These are phyloP conservation scores for Clavelina lepadiformis DNA, from an alignment of 23 tunicate species.

Conservation along the genomic window DNA sequence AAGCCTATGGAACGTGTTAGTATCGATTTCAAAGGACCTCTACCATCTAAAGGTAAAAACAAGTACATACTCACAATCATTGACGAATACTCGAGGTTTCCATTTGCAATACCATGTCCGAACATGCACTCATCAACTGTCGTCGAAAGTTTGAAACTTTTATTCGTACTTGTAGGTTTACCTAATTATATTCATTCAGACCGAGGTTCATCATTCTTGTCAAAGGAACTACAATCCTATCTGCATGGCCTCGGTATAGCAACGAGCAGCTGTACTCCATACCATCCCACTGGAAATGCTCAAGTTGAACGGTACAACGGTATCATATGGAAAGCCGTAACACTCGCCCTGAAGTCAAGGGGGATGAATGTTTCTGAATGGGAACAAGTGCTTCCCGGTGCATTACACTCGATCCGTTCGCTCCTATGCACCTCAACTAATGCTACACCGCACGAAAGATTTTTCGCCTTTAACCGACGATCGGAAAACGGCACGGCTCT, in stretches of 20 bases:
- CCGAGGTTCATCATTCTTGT: conserved; percentile 1
- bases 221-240: too few relatives aligned
- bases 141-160: background rate
- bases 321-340: conserved; percentile 15
- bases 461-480: conserved; percentile 9
- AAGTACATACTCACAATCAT: conserved; percentile 2
- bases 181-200: conserved; percentile 20
- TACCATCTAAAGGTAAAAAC: conserved; percentile 6
- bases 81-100: conserved; percentile 7
- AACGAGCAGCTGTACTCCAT: background rate
- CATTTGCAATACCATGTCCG: conserved; percentile 15
- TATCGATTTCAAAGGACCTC: background rate
- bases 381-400: conserved; percentile 25
- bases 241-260: too few relatives aligned
- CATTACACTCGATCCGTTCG: conserved; percentile 11
- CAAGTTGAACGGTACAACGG: conserved; percentile 7
- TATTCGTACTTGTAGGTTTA: conserved; percentile 2
- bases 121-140: conserved; percentile 18
- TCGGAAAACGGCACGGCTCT: too few relatives aligned
- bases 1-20: conserved; percentile 1
- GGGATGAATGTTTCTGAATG: conserved; percentile 1
- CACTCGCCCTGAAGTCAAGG: conserved; percentile 5
- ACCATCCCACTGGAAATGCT: conserved; percentile 14
- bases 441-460: conserved; percentile 20
- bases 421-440: conserved; percentile 21